Base-by-base conservation (phyloP, 2,797 vertebrate genomes). In the Avahi laniger region DNA sequence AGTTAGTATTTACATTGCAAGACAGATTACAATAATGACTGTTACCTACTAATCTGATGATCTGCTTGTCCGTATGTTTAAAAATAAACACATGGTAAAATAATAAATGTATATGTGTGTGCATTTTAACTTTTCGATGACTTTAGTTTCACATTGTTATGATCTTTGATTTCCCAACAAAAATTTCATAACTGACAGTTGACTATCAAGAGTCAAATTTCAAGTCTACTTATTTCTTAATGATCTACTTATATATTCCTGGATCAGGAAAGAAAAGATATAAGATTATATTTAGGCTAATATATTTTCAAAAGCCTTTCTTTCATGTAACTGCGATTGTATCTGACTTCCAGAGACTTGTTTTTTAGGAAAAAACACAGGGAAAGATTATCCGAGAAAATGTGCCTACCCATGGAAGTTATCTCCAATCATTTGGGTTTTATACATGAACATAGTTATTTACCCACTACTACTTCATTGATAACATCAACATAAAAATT, bases 111-210 rank as follows among this genome's bases (percentile, higher is more conserved):
- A 43, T 50, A 41, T 81, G 33, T 38, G 26, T 72, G n/a, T 86
- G 63, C 43, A 7, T 52, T 88, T 91, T 89, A 75, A 82, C 8
- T 94, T 93, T 88, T 80, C 57, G 9, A 92, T 85, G 11, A 76
- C 18, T 92, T 92, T 28, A 59, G 15, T 82, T 78, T 73, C 14
- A 86, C 4, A 67, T 82, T 73, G 35, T 79, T 81, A 18, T 78
- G 88, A 95, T 5, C 12, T 10, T 92, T 91, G 38, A 89, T 89
- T 91, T 96, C 46, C 26, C 87, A 52, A 81, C 38, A 94, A 88
- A 97, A 92, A 28, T 35, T 61, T 91, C 30, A 14, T 73, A 95
- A 73, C 17, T 43, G 30, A 76, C 2, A 57, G 38, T 15, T 78
- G 33, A 92, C 35, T 54, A 84, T 67, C 20, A 73, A 86, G 38